Evolutionary conservation across 2,888 invertebrate species (phyloP).

Genomic region (Nudaria mundana): DNA sequence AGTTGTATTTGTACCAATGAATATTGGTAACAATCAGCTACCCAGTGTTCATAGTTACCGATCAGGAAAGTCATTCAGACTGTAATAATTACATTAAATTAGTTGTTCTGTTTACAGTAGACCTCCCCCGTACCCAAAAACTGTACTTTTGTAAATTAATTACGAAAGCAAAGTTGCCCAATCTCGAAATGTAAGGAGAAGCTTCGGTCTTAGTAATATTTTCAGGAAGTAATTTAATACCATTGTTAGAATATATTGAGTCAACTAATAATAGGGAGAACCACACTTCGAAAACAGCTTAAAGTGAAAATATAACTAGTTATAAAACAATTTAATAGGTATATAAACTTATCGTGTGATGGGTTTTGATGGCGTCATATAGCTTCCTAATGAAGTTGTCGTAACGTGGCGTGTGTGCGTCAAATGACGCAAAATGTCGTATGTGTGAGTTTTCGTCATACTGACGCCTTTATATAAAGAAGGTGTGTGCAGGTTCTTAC

Average conservation of each 20-base stretch:
- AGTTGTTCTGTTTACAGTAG: too few species aligned
- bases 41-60: too few species aligned
- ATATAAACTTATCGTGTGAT: conserved; percentile 44
- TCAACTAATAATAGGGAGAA: too few species aligned
- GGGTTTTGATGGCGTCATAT: conserved; percentile 58
- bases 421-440: conserved; percentile 18
- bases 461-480: conserved; percentile 13
- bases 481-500: conserved; percentile 51
- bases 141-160: too few species aligned
- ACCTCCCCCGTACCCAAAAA: too few species aligned
- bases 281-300: not conserved
- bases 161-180: not conserved
- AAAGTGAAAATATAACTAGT: conserved; percentile 23
- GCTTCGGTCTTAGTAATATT: too few species aligned
- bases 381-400: conserved; percentile 74
- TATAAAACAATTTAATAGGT: conserved; percentile 40
- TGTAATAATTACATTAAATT: too few species aligned
- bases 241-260: too few species aligned
- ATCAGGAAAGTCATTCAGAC: too few species aligned
- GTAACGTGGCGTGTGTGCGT: conserved; percentile 30
- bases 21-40: too few species aligned
- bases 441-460: conserved; percentile 17
- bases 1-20: too few species aligned
- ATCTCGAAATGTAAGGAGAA: not conserved
- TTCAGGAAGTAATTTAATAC: too few species aligned